phyloP scores from a whole-genome alignment of 2,113 vertebrate species.

The Trogon melanurus region DNA sequence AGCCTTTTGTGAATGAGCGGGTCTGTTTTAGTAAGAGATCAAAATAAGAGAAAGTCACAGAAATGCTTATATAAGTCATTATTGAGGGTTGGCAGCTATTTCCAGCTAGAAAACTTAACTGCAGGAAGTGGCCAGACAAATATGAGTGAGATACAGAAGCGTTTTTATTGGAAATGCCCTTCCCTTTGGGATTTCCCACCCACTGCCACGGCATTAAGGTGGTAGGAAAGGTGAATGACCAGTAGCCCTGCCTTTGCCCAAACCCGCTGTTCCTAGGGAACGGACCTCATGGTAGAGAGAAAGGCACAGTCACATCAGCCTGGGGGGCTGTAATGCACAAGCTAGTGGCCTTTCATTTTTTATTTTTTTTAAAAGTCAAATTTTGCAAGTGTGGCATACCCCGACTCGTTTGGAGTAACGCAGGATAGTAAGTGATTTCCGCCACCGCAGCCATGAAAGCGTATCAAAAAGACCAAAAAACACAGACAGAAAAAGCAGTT shows the following conservation, averaged over 20 bases:
- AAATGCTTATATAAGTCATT: neutral
- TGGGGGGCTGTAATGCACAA: neutral
- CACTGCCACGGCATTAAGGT: neutral
- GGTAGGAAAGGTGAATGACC: neutral
- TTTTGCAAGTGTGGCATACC: neutral
- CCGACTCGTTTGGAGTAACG: neutral
- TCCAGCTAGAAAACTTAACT: conserved; percentile 18
- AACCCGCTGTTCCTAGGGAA: conserved; percentile 2
- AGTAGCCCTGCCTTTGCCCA: conserved; percentile 24
- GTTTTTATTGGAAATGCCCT: conserved; percentile 46
- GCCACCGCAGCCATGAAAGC: neutral
- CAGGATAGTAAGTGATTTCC: neutral
- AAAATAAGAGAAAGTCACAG: neutral
- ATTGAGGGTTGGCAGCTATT: neutral
- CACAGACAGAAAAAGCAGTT: neutral
- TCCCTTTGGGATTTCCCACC: conserved; percentile 44
- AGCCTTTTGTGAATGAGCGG: neutral
- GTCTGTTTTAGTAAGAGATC: neutral
- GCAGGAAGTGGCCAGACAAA: conserved; percentile 1
- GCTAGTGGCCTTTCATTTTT: neutral
- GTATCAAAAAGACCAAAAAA: neutral
- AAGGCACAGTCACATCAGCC: neutral
- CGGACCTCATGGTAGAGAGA: neutral
- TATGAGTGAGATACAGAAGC: conserved; percentile 8
- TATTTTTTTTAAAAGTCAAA: neutral